Evolutionary conservation across 2,113 vertebrate genomes (phyloP).

Genomic region (Cochlearius cochlearius): DNA sequence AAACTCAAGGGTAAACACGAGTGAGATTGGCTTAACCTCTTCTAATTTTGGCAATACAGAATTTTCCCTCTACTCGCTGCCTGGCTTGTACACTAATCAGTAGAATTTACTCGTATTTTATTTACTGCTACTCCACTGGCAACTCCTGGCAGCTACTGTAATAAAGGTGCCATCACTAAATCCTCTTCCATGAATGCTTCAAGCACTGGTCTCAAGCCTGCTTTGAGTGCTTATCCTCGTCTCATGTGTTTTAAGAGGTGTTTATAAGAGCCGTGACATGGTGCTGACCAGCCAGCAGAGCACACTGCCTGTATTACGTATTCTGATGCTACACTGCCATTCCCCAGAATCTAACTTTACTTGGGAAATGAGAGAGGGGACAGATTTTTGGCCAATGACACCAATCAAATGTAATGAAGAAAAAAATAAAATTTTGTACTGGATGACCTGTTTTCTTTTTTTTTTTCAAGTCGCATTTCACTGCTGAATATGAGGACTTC

Average conservation of each 20-base stretch:
- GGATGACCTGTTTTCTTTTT: neutral
- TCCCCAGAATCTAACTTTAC: neutral
- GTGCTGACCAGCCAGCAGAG: neutral
- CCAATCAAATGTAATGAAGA: neutral
- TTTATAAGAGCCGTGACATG: neutral
- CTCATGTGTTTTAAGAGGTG: neutral
- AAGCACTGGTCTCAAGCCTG: neutral
- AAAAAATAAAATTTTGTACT: neutral
- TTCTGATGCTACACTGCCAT: neutral
- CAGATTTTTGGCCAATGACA: neutral
- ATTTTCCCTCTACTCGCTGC: neutral
- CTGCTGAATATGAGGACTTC: neutral
- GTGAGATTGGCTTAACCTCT: neutral
- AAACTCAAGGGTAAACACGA: neutral
- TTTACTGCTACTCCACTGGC: neutral
- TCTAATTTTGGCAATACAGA: neutral
- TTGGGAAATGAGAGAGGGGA: neutral
- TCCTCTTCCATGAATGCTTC: neutral
- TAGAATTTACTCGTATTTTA: neutral
- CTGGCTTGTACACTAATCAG: neutral
- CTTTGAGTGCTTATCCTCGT: neutral
- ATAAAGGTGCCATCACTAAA: neutral
- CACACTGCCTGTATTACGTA: fast-evolving
- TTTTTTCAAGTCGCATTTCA: neutral
- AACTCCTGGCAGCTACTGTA: neutral